Percentiles rank a stretch among this genome's conserved stretches.
These are phyloP conservation scores for Ditylenchus dipsaci DNA, from an alignment of 1,140 invertebrate species.

Conservation along the genomic window DNA sequence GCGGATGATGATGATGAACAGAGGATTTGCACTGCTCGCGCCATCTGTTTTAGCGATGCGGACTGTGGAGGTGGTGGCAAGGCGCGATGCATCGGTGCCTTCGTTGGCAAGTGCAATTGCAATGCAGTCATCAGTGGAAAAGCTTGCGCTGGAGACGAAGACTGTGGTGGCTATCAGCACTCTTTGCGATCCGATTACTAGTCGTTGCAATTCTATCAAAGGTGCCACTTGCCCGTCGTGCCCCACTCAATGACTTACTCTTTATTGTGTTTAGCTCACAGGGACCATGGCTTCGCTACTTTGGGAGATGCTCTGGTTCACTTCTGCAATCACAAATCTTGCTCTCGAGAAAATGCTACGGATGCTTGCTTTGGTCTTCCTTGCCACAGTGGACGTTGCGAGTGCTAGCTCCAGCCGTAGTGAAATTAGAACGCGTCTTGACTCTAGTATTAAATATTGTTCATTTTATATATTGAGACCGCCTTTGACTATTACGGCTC, in stretches of 20 bases:
- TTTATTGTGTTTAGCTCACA: slow-evolving; percentile 10
- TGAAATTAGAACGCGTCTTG: too few species aligned
- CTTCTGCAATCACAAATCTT: slow-evolving; percentile 11
- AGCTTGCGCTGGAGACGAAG: not conserved
- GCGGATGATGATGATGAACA: not conserved
- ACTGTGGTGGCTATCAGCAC: slow-evolving; percentile 8
- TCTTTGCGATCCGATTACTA: not conserved
- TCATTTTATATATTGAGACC: too few species aligned
- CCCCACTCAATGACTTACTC: not conserved
- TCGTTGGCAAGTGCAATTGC: slow-evolving; percentile 14
- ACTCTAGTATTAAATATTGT: too few species aligned
- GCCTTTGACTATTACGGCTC: too few species aligned
- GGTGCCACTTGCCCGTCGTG: not conserved
- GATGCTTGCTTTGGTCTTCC: slow-evolving; percentile 20
- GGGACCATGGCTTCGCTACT: slow-evolving; percentile 16
- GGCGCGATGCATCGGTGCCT: slow-evolving; percentile 3
- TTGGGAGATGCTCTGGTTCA: slow-evolving; percentile 7
- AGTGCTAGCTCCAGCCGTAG: not conserved
- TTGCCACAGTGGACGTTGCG: slow-evolving; percentile 6
- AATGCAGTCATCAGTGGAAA: slow-evolving; percentile 14
- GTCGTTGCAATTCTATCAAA: slow-evolving; percentile 12
- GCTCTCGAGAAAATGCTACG: slow-evolving; percentile 1
- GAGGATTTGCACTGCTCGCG: not conserved
- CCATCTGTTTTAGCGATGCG: not conserved
- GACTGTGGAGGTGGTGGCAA: not conserved